Evolutionary conservation across 2,797 vertebrate genomes (phyloP), one percentile per base, ranked within the genome.

Genomic region (Rhinatrema bivittatum): DNA sequence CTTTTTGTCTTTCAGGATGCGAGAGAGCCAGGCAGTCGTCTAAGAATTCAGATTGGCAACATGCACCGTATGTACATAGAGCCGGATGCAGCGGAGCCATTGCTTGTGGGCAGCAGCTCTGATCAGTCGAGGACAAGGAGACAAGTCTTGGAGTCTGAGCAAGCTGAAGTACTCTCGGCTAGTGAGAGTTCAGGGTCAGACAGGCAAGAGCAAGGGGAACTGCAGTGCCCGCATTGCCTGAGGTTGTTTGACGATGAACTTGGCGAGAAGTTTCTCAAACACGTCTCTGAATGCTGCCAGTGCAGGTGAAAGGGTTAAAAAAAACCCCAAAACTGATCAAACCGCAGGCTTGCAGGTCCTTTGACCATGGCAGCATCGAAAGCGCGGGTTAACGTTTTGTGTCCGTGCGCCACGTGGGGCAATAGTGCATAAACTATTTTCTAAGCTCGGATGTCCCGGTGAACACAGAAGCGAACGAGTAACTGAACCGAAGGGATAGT

Each of bases 151-250:
- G 55, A 54, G 7, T n/a, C 65, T 10, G 53, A 59, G 4, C 47
- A 50, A 32, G n/a, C 27, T 13, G 65, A 59, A 20, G 7, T 33
- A 10, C 28, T 60, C 1, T 28, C 4, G 0, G 58, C 72, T 18
- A 39, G 17, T 1, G 16, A 51, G 17, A 25, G 56, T 1, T 18
- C 23, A 0, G 73, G 64, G 46, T 23, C 26, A 0, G 56, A 80
- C 6, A 36, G 16, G 20, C 59, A 61, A 5, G 78, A 60, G 2
- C 65, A 79, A 33, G 85, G 86, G 2, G 86, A 90, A 36, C 74
- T 97, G 1, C 83, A 89, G 75, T 98, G 94, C 33, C 94, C 93
- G 0, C 80, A 71, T 0, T 98, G 94, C 54, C 65, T 84, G 36
- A 76, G 58, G 50, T 70, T 60, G 28, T 96, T 91, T 47, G 62